Conservation (phyloP, 2,113 vertebrate genomes). For the Pelobates fuscus region DNA sequence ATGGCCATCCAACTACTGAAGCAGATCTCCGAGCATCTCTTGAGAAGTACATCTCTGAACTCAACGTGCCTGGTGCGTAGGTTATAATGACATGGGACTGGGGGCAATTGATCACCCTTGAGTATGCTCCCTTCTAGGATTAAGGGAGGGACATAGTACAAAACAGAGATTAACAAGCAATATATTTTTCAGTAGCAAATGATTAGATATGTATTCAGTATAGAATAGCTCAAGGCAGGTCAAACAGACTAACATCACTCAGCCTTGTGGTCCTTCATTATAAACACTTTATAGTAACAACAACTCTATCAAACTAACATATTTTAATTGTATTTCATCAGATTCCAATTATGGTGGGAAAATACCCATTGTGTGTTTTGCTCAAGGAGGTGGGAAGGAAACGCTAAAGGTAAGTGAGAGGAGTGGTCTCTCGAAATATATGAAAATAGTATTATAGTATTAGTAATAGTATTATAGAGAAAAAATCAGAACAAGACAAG, state of each 20-base stretch:
- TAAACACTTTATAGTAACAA: background rate
- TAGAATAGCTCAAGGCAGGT: too few species aligned
- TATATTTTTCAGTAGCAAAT: background rate
- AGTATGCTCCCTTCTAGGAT: background rate
- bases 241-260: too few species aligned
- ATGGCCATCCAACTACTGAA: slow-evolving; percentile 63
- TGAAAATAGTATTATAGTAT: background rate
- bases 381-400: slow-evolving; percentile 76
- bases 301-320: background rate
- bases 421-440: background rate
- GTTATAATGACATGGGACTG: background rate
- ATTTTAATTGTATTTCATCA: slow-evolving; percentile 45
- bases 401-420: slow-evolving; percentile 71
- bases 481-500: background rate
- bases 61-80: slow-evolving; percentile 67
- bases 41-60: slow-evolving; percentile 75
- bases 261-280: too few species aligned
- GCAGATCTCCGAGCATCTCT: slow-evolving; percentile 72
- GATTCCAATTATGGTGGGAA: slow-evolving; percentile 78
- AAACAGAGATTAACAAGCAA: background rate
- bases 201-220: too few species aligned
- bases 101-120: background rate
- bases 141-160: too few species aligned
- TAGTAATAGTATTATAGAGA: background rate
- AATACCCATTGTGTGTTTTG: slow-evolving; percentile 78